Conservation (phyloP, 2,797 vertebrate species). For the Pitangus sulphuratus region DNA sequence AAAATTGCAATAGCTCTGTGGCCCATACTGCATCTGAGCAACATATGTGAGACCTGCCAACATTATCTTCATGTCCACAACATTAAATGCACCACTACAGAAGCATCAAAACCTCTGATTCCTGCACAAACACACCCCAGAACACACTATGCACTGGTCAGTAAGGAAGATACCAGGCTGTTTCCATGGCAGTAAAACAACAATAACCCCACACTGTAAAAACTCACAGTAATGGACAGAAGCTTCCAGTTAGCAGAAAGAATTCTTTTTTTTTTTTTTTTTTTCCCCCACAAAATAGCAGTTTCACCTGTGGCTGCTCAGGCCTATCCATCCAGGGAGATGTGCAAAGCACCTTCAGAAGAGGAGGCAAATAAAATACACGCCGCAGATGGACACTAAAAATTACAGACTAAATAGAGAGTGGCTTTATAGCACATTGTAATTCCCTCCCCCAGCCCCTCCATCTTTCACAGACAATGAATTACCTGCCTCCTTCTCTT, state of each 20-base stretch:
- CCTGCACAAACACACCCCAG: not conserved
- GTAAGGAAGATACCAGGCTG: not conserved
- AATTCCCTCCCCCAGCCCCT: not conserved
- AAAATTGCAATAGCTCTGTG: not conserved
- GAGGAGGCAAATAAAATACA: not conserved
- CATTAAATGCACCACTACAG: not conserved
- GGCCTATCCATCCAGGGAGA: not conserved
- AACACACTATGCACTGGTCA: not conserved
- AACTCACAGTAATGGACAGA: not conserved
- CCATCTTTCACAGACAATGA: not conserved
- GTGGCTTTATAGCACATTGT: not conserved
- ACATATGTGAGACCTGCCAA: not conserved
- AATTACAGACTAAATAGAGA: slow-evolving; percentile 1
- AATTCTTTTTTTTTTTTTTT: not conserved
- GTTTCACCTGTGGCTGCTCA: not conserved
- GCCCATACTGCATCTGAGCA: not conserved
- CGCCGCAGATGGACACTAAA: not conserved
- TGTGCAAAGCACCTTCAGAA: not conserved
- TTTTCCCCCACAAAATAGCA: not conserved
- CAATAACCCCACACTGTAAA: not conserved
- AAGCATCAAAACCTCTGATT: not conserved
- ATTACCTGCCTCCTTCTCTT: slow-evolving; percentile 9
- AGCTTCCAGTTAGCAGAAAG: not conserved
- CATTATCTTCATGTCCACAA: rapidly evolving
- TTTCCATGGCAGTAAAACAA: slow-evolving; percentile 15